phyloP scores from a whole-genome alignment of 2,888 invertebrate genomes.

The Lasioglossum villosulum region DNA sequence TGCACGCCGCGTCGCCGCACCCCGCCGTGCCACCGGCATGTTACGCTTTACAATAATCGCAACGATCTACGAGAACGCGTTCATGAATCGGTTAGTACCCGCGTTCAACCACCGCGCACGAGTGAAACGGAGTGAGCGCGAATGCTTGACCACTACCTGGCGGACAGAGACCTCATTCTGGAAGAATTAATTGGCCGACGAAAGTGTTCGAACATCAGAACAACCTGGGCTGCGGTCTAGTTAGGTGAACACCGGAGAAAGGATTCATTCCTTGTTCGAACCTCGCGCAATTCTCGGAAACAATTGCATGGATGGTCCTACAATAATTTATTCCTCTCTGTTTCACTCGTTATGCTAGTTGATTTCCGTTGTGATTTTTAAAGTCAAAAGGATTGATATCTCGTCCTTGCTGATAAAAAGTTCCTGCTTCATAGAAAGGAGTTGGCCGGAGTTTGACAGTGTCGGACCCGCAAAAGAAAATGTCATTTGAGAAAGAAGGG shows the following conservation, averaged over 20 bases:
- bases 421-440: background rate
- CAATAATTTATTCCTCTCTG: background rate
- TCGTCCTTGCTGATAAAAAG: background rate
- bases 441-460: background rate
- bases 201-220: background rate
- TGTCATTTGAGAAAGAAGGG: background rate
- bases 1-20: constrained; percentile 23
- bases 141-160: background rate
- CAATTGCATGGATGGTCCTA: background rate
- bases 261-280: background rate
- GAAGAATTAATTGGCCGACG: background rate
- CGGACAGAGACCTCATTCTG: background rate
- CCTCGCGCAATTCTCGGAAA: background rate
- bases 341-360: too few species aligned
- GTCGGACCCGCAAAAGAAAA: background rate
- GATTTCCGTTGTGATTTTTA: too few species aligned
- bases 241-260: background rate
- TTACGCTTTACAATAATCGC: constrained; percentile 46
- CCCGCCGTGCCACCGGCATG: constrained; percentile 1
- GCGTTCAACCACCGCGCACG: background rate
- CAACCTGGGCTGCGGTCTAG: background rate
- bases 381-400: too few species aligned
- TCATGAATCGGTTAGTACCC: constrained; percentile 43
- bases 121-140: background rate
- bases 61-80: constrained; percentile 23